Evolutionary conservation across 1,140 invertebrate genomes (phyloP).

Genomic region (Drosophila mauritiana): DNA sequence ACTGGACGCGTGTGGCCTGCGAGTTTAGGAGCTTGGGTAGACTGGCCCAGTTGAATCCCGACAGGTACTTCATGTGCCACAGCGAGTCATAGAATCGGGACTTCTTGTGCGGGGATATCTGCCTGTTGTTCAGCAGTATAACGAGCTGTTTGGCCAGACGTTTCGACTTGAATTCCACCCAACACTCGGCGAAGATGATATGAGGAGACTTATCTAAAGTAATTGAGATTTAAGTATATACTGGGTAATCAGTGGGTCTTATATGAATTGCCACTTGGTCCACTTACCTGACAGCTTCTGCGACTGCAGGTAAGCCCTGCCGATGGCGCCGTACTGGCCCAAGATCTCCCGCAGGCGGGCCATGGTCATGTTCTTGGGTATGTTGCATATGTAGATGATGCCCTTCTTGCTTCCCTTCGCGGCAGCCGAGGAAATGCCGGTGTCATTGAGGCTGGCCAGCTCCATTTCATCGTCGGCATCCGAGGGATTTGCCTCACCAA

Average conservation of each 20-base stretch:
- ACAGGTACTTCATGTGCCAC: constrained; percentile 98
- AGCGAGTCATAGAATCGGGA: constrained; percentile 95
- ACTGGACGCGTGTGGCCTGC: constrained; percentile 92
- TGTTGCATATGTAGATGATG: constrained; percentile 95
- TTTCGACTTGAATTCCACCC: constrained; percentile 98
- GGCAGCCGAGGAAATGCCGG: constrained; percentile 8
- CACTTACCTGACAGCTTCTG: constrained; percentile 84
- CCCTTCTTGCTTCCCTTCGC: constrained; percentile 88
- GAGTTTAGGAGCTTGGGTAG: constrained; percentile 79
- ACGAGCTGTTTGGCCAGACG: constrained; percentile 94
- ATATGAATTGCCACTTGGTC: neutral
- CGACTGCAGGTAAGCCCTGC: constrained; percentile 93
- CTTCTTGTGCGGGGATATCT: constrained; percentile 94
- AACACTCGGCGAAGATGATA: constrained; percentile 95
- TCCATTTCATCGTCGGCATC: constrained; percentile 77
- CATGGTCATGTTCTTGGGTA: constrained; percentile 92
- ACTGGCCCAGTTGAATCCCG: constrained; percentile 98
- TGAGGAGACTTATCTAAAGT: constrained; percentile 85
- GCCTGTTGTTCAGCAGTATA: constrained; percentile 91
- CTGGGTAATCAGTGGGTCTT: no score
- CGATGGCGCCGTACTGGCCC: constrained; percentile 91
- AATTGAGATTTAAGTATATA: neutral
- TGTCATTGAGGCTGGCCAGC: constrained; percentile 53
- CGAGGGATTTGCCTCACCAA: neutral
- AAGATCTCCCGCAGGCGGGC: constrained; percentile 92